Evolutionary conservation across 2,113 vertebrate species (phyloP).

Genomic region (Toxostoma redivivum): DNA sequence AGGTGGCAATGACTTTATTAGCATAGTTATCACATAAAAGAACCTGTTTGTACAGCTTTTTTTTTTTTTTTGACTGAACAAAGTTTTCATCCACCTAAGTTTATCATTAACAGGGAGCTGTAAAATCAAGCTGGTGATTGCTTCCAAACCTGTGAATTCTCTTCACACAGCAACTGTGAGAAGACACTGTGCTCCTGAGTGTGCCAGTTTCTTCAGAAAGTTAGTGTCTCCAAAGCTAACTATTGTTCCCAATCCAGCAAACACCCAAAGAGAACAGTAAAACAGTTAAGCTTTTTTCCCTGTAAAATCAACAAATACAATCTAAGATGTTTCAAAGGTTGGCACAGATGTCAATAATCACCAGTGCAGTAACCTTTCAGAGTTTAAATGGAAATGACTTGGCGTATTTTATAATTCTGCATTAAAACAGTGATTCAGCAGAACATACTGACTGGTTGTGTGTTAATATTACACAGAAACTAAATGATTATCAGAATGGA

Average conservation of each 20-base stretch:
- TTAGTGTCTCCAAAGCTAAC: not conserved
- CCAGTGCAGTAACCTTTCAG: not conserved
- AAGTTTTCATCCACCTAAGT: not conserved
- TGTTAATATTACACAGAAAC: not conserved
- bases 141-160: not conserved
- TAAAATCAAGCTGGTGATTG: not conserved
- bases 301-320: not conserved
- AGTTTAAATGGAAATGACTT: not conserved
- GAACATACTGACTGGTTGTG: not conserved
- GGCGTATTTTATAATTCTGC: not conserved
- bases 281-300: not conserved
- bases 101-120: not conserved
- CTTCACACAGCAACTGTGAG: not conserved
- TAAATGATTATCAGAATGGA: not conserved
- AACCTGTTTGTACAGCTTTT: not conserved
- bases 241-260: not conserved
- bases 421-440: slow-evolving; percentile 7
- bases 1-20: not conserved
- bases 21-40: not conserved
- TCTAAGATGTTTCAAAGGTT: not conserved
- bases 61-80: not conserved
- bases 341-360: not conserved
- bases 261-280: not conserved
- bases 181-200: not conserved
- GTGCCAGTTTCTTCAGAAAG: not conserved